phyloP scores from a whole-genome alignment of 2,888 invertebrate genomes.

The Apamea monoglypha region DNA sequence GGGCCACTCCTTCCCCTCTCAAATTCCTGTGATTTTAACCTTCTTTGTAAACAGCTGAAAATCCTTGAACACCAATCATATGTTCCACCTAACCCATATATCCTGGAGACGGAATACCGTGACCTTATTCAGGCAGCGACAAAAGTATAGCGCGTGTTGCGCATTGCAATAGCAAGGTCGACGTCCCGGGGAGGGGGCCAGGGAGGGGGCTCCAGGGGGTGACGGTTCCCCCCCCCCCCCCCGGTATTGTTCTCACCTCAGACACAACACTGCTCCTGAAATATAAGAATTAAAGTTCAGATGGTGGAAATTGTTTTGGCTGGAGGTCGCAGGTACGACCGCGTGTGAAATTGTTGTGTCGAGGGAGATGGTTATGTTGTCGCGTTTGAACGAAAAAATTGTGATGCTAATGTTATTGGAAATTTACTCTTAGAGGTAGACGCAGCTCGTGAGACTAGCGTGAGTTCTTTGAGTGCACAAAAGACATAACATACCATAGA shows the following conservation, averaged over 20 bases:
- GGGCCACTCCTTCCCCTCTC: conserved; percentile 5
- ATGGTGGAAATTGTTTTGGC: conserved; percentile 57
- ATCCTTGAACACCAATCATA: conserved; percentile 59
- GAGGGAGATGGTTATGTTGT: conserved; percentile 1
- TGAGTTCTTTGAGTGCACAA: not conserved
- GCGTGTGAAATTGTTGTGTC: conserved; percentile 25
- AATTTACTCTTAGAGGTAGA: not conserved
- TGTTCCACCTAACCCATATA: conserved; percentile 72
- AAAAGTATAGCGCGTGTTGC: conserved; percentile 83
- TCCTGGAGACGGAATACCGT: conserved; percentile 76
- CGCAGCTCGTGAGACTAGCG: not conserved
- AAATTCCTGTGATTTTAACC: conserved; percentile 10
- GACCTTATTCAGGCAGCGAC: conserved; percentile 85
- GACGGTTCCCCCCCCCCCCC: conserved; percentile 31
- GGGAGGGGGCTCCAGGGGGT: conserved; percentile 35
- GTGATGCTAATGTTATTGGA: not conserved
- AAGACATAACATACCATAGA: too few species aligned
- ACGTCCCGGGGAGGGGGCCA: conserved; percentile 70
- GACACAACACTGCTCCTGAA: conserved; percentile 73
- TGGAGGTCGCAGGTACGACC: conserved; percentile 49
- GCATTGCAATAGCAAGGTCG: conserved; percentile 87
- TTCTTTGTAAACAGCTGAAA: not conserved
- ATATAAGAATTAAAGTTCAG: conserved; percentile 72
- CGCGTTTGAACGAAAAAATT: not conserved
- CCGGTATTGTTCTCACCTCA: conserved; percentile 75